phyloP scores from a whole-genome alignment of 2,113 vertebrate species.

The Manacus vitellinus region DNA sequence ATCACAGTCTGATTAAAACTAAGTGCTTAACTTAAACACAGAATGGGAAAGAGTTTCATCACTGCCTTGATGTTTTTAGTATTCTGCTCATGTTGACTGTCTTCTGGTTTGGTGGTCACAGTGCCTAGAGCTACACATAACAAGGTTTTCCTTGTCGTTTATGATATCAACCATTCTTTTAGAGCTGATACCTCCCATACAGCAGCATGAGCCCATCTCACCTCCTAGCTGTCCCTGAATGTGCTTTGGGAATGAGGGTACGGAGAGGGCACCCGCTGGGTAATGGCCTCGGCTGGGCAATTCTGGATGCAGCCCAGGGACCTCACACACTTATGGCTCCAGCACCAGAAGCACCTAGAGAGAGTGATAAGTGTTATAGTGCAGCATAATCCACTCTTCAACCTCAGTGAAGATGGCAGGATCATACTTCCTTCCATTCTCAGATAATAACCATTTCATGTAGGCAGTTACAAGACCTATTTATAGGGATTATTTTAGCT shows the following conservation, averaged over 20 bases:
- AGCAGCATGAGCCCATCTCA: not conserved
- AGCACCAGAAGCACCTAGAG: not conserved
- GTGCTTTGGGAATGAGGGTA: not conserved
- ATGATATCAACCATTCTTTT: not conserved
- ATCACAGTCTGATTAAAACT: not conserved
- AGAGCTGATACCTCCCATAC: not conserved
- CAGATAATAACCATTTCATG: constrained; percentile 7
- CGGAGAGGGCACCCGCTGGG: not conserved
- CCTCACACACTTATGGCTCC: not conserved
- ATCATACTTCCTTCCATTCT: not conserved
- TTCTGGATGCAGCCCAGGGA: not conserved
- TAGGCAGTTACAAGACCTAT: not conserved
- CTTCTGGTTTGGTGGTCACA: not conserved
- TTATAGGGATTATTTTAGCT: constrained; percentile 39
- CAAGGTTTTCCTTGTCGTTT: not conserved
- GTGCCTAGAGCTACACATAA: not conserved
- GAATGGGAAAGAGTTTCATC: not conserved
- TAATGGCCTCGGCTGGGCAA: not conserved
- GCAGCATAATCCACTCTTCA: constrained; percentile 15
- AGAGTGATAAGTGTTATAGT: not conserved
- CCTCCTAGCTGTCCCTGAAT: not conserved
- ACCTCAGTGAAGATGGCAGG: not conserved
- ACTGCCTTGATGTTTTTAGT: not conserved
- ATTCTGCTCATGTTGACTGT: not conserved
- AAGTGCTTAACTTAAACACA: not conserved